phyloP scores from a whole-genome alignment of 2,797 vertebrate species.

The Oryzias dopingdopingensis region DNA sequence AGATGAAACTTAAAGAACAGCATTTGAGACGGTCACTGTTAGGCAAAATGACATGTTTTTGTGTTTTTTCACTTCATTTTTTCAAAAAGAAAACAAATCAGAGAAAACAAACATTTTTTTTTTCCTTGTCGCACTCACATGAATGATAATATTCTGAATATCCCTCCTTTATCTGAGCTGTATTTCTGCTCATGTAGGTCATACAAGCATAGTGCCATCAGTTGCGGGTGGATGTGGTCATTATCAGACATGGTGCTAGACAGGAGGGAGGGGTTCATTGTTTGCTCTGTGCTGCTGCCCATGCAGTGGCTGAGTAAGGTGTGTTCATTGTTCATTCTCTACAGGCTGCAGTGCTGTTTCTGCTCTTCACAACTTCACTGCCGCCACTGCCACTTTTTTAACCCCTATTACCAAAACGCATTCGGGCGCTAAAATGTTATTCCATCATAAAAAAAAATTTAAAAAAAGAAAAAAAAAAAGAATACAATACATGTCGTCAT shows the following conservation, averaged over 20 bases:
- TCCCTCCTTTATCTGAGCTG: conserved; percentile 33
- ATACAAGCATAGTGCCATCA: conserved; percentile 61
- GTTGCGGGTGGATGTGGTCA: conserved; percentile 62
- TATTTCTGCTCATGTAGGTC: conserved; percentile 61
- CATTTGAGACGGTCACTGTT: too few relatives aligned
- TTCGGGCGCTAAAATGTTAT: conserved; percentile 24
- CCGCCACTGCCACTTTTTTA: conserved; percentile 22
- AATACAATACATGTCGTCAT: conserved; percentile 33
- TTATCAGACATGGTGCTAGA: conserved; percentile 70
- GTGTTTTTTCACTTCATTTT: conserved; percentile 6
- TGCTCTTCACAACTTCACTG: conserved; percentile 8
- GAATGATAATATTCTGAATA: conserved; percentile 45
- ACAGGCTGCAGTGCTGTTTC: conserved; percentile 35
- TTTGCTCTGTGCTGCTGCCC: conserved; percentile 52
- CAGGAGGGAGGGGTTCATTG: conserved; percentile 69
- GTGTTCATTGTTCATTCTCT: conserved; percentile 68
- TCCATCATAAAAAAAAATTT: conserved; percentile 19
- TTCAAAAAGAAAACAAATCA: conserved; percentile 4
- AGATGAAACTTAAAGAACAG: conserved; percentile 71
- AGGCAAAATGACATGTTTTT: conserved; percentile 12
- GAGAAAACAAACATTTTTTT: conserved; percentile 13
- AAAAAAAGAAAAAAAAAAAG: conserved; percentile 7
- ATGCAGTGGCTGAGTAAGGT: conserved; percentile 63
- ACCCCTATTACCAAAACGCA: conserved; percentile 23
- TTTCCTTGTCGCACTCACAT: neutral